Base-by-base conservation (phyloP, 2,888 invertebrate genomes). In the Mystacides longicornis region DNA sequence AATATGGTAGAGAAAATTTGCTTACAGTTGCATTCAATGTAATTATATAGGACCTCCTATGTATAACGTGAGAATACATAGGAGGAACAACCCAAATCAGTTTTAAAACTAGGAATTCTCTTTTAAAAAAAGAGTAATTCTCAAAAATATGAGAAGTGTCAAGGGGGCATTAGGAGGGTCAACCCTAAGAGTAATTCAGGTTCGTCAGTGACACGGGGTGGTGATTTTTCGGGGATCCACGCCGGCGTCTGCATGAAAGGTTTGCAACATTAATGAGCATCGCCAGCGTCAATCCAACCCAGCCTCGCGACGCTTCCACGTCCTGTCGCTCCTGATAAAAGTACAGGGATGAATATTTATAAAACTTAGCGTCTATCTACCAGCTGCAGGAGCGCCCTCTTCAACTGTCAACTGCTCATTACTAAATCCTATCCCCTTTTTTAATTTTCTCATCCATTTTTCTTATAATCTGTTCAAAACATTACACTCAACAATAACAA, bases 341-440 rank as follows among this genome's bases (percentile, higher is more conserved):
- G 57, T 54, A 49, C 51, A n/a, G 42, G 31, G 23, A 54, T 57
- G 53, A 54, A 57, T 57, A 57, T 57, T 57, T 47, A 57, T 54
- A 37, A 37, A 37, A 37, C 45, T 46, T 46, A 19, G 3, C 19
- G 7, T 11, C 14, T 11, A 11, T 11, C 31, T 9, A 31, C 31
- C 7, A 7, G 7, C 31, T 9, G 7, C 7, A 31, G 31, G 31
- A 18, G 19, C 9, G 19, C 4, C 19, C 19, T 20, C 14, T 3
- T 19, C 37, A 4, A 7, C 37, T 37, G 19, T 21, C 21, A 19
- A 19, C 21, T 19, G 18, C 19, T 46, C 46, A 46, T 21, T 18
- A 4, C 21, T 4, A 19, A 37, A 37, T 37, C 16, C 3, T 37
- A 37, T 37, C 16, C 16, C 14, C 37, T 3, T 37, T 37, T 27